Evolutionary conservation across 2,888 invertebrate genomes (phyloP).

Genomic region (Amphiduros pacificus): DNA sequence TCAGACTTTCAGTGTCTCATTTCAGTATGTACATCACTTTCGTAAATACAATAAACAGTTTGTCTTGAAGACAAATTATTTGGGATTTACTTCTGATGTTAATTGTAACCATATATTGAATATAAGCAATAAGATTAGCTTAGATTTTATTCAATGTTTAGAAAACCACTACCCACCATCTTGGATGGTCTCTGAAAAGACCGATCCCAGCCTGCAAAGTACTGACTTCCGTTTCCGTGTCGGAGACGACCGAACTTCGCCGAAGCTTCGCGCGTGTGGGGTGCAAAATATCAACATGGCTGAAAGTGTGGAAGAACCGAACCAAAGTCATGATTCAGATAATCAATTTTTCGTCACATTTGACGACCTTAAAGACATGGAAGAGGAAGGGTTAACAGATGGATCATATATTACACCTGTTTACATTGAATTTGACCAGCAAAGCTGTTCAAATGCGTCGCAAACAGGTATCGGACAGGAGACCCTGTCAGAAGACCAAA

Average conservation of each 20-base stretch:
- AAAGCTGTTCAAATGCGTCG: background rate
- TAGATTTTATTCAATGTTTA: no score
- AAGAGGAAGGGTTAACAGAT: slow-evolving; percentile 13
- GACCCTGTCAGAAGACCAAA: no score
- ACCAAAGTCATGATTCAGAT: background rate
- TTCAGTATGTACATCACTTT: no score
- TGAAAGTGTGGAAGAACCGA: background rate
- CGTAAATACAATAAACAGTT: no score
- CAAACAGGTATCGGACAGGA: background rate
- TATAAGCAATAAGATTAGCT: no score
- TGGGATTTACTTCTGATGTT: no score
- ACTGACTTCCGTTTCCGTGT: slow-evolving; percentile 2
- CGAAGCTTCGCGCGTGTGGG: background rate
- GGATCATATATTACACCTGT: slow-evolving; percentile 14
- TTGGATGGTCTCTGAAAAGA: slow-evolving; percentile 32
- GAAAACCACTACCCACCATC: slow-evolving; percentile 29
- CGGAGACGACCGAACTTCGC: background rate
- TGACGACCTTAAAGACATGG: slow-evolving; percentile 6
- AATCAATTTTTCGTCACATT: slow-evolving; percentile 2
- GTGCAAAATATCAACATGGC: slow-evolving; percentile 5
- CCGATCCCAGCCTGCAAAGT: slow-evolving; percentile 16
- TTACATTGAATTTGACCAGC: slow-evolving; percentile 10
- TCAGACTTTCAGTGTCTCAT: no score
- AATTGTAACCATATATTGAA: no score
- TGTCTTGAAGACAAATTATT: no score